phyloP scores from a whole-genome alignment of 2,113 vertebrate species.

The Tupaia tana region DNA sequence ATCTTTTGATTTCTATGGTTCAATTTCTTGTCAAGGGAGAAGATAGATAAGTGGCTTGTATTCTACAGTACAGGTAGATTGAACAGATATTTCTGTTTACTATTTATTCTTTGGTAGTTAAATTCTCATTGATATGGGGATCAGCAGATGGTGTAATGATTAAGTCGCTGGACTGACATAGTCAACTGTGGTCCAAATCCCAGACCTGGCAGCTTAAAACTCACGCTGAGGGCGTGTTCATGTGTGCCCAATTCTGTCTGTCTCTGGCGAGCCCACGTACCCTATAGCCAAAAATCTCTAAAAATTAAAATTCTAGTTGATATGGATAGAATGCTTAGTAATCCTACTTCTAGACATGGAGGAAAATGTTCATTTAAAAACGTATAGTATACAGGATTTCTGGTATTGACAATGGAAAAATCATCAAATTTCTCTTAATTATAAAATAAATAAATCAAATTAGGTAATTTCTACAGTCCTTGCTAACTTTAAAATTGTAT shows the following conservation, averaged over 20 bases:
- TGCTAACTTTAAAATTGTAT: conserved; percentile 38
- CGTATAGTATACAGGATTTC: not conserved
- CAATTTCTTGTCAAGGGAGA: conserved; percentile 41
- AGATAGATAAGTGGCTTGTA: not conserved
- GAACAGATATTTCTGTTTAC: not conserved
- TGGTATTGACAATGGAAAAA: not conserved
- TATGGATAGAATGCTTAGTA: not conserved
- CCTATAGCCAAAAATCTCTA: too few species aligned
- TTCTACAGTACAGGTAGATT: not conserved
- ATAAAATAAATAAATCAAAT: conserved; percentile 35
- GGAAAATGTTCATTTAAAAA: conserved; percentile 29
- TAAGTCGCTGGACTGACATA: too few species aligned
- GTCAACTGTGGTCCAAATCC: too few species aligned
- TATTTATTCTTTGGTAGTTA: conserved; percentile 25
- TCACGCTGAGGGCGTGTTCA: too few species aligned
- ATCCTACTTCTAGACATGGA: conserved; percentile 35
- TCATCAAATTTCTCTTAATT: conserved; percentile 9
- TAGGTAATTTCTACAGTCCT: not conserved
- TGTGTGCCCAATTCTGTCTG: too few species aligned
- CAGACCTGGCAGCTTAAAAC: too few species aligned
- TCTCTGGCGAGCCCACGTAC: too few species aligned
- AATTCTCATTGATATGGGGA: not conserved
- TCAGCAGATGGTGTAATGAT: too few species aligned
- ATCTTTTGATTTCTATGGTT: not conserved
- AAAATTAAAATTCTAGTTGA: not conserved